phyloP scores from a whole-genome alignment of 2,888 invertebrate species.

The Chaitophorus viminalis region DNA sequence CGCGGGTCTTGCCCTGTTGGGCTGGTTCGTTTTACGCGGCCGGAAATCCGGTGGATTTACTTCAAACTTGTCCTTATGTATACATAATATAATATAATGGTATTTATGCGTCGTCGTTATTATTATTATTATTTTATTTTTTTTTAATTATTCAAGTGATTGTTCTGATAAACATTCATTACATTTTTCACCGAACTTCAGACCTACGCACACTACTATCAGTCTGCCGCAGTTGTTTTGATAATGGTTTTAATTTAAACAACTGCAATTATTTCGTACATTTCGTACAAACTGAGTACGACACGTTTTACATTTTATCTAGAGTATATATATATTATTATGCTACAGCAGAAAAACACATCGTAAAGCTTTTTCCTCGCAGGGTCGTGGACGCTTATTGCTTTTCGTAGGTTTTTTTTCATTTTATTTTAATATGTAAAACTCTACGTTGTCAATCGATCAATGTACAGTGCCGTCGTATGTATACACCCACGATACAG shows the following conservation, averaged over 20 bases:
- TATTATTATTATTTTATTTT: too few species aligned
- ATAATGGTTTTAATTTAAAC: too few species aligned
- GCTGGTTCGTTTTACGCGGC: background rate
- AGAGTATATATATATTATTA: background rate
- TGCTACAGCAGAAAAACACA: background rate
- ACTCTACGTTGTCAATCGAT: slow-evolving; percentile 27
- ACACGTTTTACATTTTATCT: background rate
- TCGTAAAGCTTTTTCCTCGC: background rate
- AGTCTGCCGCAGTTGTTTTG: too few species aligned
- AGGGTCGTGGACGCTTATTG: background rate
- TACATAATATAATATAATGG: too few species aligned
- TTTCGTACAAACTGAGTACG: too few species aligned
- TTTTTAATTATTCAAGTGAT: too few species aligned
- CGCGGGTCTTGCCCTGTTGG: background rate
- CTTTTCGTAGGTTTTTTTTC: background rate
- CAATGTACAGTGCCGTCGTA: background rate
- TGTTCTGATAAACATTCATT: too few species aligned
- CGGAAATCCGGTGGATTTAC: background rate
- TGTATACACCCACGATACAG: background rate
- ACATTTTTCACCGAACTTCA: too few species aligned
- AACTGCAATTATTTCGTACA: too few species aligned
- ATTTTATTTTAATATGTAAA: slow-evolving; percentile 6
- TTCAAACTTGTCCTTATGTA: background rate
- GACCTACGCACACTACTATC: too few species aligned
- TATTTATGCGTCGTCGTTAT: too few species aligned